phyloP scores from a whole-genome alignment of 1,140 invertebrate genomes.

The Coelopa frigida region DNA sequence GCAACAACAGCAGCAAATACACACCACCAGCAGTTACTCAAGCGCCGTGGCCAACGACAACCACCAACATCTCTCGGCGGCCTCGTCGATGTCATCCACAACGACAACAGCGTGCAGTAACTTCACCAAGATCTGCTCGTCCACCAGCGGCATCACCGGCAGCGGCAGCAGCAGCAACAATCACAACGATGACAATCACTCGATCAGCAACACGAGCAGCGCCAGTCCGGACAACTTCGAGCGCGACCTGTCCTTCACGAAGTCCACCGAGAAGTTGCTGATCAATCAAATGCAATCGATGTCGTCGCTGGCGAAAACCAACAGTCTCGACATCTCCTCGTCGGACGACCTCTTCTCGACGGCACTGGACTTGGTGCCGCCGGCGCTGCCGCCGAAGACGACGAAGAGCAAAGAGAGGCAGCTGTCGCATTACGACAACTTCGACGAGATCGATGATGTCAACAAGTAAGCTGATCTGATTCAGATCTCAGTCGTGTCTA shows the following conservation, averaged over 20 bases:
- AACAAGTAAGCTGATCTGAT: constrained; percentile 10
- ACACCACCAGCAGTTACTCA: too few species aligned
- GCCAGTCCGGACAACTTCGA: constrained; percentile 8
- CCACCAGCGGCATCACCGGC: constrained; percentile 21
- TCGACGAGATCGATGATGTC: constrained; percentile 49
- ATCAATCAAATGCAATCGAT: constrained; percentile 10
- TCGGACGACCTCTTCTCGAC: constrained; percentile 9
- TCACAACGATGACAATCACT: constrained; percentile 16
- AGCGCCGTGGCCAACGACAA: too few species aligned
- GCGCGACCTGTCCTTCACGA: not conserved
- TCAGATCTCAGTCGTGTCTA: too few species aligned
- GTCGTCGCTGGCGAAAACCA: constrained; percentile 7
- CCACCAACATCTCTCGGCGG: too few species aligned
- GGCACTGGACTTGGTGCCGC: constrained; percentile 47
- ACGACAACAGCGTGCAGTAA: constrained; percentile 1
- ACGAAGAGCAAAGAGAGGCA: constrained; percentile 49
- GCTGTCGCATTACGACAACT: constrained; percentile 69
- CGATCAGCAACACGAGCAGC: constrained; percentile 14
- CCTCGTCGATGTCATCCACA: not conserved
- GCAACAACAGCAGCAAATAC: too few species aligned
- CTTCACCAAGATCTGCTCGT: constrained; percentile 13
- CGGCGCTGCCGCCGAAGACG: constrained; percentile 61
- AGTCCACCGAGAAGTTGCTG: not conserved
- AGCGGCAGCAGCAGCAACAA: constrained; percentile 13
- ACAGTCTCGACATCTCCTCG: constrained; percentile 13